Evolutionary conservation across 2,113 vertebrate species (phyloP).

Genomic region (Corythaixoides concolor): DNA sequence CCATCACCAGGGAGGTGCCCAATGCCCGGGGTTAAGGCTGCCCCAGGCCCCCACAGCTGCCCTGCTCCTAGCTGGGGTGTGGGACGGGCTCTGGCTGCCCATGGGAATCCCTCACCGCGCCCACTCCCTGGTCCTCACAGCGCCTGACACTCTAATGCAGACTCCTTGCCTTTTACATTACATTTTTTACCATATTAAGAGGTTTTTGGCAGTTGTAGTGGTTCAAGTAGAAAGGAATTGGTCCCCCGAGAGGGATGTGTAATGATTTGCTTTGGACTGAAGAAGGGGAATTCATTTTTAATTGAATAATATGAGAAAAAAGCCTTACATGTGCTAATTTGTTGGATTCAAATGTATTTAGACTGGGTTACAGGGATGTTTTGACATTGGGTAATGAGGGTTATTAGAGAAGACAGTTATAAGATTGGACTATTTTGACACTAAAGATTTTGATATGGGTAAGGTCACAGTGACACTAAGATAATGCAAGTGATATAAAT

Average conservation of each 20-base stretch:
- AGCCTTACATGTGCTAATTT: constrained; percentile 26
- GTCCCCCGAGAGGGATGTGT: background rate
- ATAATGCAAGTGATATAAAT: background rate
- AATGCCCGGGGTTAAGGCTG: background rate
- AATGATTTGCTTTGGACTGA: constrained; percentile 43
- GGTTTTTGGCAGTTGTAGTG: background rate
- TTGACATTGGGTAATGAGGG: background rate
- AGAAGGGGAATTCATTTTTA: constrained; percentile 31
- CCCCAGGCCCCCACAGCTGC: accelerated
- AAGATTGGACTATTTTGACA: background rate
- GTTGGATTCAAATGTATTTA: constrained; percentile 40
- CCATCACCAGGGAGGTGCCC: accelerated
- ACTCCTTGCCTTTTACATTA: background rate
- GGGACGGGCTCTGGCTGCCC: background rate
- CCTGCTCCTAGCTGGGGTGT: background rate
- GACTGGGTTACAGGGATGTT: constrained; percentile 1
- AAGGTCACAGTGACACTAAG: background rate
- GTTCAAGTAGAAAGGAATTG: constrained; percentile 17
- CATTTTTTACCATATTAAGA: constrained; percentile 47
- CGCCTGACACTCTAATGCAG: background rate
- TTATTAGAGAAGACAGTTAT: background rate
- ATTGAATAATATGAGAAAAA: constrained; percentile 34
- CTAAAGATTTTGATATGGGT: background rate
- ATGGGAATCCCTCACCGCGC: background rate
- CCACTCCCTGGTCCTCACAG: background rate